Base-by-base conservation (phyloP, 64 coral and sea anemone genomes). In the Catalaphyllia jardinei region DNA sequence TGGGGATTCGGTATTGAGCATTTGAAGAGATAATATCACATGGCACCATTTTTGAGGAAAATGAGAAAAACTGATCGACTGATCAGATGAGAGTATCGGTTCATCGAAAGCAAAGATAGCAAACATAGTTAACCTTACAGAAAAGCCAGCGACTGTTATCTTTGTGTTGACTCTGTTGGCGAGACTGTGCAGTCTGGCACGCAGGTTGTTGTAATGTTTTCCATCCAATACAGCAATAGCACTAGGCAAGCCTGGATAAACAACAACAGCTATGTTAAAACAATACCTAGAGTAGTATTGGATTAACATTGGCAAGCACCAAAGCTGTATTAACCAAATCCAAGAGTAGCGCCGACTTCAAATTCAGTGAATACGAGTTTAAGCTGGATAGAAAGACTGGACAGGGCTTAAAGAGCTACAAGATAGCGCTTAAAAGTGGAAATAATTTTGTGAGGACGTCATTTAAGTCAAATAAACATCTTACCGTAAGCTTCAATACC, bases 401-500 rank as follows among this genome's bases (percentile, higher is more conserved):
- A 46, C 4, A 46, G 5, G 39, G 39, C 39, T 46, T 46, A 46
- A 46, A 46, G 39, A 46, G 3, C 39, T 1, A 46, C 5, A 46
- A 7, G 2, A 46, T 6, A 46, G 6, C 6, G 39, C 39, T 46
- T 46, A 46, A 46, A 46, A 46, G 39, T 46, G 39, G 39, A 46
- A 6, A 6, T n/a, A 46, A 46, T 46, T 4, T 4, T 46, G 4
- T 46, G 42, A 46, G 42, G 42, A 5, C 42, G 2, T 46, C 4
- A 38, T 50, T 16, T 11, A 18, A 55, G 10, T 54, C 31, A 46
- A 25, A 54, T 18, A 29, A 76, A 74, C 9, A 18, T 67, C 94
- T 74, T 80, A 96, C 94, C 94, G 60, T 90, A 96, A 2, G 94
- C 94, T 63, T 96, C 94, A n/a, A 73, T 61, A 10, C 94, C 94